Evolutionary conservation across 2,888 invertebrate species (phyloP), one percentile per base, ranked within the genome.

Genomic region (Linyphia triangularis): DNA sequence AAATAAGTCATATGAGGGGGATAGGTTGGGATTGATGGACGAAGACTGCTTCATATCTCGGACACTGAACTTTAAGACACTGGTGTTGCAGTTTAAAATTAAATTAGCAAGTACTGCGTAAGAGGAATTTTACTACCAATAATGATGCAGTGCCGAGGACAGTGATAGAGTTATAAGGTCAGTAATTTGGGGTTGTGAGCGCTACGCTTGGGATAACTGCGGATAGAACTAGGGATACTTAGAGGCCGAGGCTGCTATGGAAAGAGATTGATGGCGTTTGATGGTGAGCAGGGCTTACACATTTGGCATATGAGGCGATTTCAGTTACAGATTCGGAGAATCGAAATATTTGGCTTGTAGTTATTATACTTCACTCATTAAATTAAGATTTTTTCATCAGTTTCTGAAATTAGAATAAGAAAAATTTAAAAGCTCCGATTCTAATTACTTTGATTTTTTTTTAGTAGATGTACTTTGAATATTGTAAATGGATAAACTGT

Each of bases 1-100:
- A 83, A 65, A 51, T 51, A 81, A 57, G 70, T 69, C 6, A 81
- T 57, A 28, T 19, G 30, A 30, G 63, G 59, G 22, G 24, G 43
- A 28, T 40, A 40, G 78, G 61, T 37, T n/a, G 65, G 40, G 13
- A n/a, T 26, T 9, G 70, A 70, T 37, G 24, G 26, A 19, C 33
- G 33, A n/a, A 69, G 16, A 28, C 10, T 16, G 28, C 43, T 13
- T 26, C 40, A 70, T 26, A 43, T 70, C 43, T 73, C 30, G 83
- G 83, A 73, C 83, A 24, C 65, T 73, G 83, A 83, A 83, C 83
- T 28, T 51, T 24, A 61, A 79, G 59, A 24, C 33, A 59, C 57
- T 72, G 28, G 72, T 63, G 73, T 83, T 83, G 63, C 83, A 65
- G 83, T 83, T 83, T 83, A 83, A 83, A 83, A 83, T 73, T 65